phyloP scores from a whole-genome alignment of 2,113 vertebrate species.

The Phrynocephalus versicolor region DNA sequence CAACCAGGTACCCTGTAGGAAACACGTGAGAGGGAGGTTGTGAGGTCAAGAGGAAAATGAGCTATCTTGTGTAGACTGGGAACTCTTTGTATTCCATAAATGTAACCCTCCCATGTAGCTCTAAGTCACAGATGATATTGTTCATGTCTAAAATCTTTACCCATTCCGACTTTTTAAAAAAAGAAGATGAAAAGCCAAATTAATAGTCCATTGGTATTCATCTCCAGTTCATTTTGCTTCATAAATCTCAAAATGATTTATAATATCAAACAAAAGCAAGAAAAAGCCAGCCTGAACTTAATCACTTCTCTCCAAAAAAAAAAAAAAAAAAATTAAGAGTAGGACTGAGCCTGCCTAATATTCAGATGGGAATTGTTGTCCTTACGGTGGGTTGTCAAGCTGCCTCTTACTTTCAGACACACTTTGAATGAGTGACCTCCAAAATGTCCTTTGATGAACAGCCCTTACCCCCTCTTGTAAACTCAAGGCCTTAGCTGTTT shows the following conservation, averaged over 20 bases:
- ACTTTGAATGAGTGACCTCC: too few species aligned
- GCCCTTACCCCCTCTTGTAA: too few species aligned
- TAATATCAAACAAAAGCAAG: neutral
- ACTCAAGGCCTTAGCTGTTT: too few species aligned
- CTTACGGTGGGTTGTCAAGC: too few species aligned
- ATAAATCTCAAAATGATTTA: neutral
- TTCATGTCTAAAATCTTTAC: neutral
- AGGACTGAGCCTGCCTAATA: neutral
- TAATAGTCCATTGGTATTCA: neutral
- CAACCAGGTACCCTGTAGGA: conserved; percentile 21
- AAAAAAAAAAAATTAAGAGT: too few species aligned
- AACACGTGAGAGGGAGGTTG: neutral
- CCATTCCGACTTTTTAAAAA: neutral
- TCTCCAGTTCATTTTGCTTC: neutral
- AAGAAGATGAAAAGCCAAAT: neutral
- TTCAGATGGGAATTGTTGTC: too few species aligned
- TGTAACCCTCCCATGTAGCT: too few species aligned
- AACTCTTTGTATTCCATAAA: rapidly evolving
- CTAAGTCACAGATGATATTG: neutral
- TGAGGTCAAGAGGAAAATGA: neutral
- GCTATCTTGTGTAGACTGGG: neutral
- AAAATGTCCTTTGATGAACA: too few species aligned
- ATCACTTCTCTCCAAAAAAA: too few species aligned
- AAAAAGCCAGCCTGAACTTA: too few species aligned
- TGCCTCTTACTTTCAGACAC: too few species aligned